These are phyloP conservation scores for Deroplatys truncata DNA, from an alignment of 2,888 invertebrate species.

Conservation along the genomic window DNA sequence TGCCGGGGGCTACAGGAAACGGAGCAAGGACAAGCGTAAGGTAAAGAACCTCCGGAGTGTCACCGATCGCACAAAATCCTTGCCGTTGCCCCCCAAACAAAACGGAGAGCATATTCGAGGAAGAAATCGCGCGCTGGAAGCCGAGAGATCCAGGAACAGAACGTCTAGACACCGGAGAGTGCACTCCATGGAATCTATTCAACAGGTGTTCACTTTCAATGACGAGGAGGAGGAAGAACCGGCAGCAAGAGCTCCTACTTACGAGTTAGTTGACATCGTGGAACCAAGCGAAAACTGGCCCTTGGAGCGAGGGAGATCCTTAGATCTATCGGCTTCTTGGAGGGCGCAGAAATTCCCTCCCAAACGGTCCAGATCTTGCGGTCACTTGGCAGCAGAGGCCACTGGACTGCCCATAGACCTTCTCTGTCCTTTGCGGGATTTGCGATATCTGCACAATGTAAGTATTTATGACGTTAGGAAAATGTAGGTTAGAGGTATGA, in stretches of 20 bases:
- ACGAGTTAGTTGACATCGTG: background rate
- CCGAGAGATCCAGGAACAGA: background rate
- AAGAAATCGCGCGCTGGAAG: background rate
- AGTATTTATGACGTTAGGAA: no score
- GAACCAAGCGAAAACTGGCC: background rate
- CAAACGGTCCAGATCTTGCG: background rate
- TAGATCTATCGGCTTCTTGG: background rate
- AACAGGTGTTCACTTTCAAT: background rate
- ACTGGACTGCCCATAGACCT: background rate
- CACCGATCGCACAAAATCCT: background rate
- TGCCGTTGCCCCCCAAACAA: background rate
- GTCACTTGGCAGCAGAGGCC: background rate
- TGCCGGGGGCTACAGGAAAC: background rate
- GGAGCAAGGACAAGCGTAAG: background rate
- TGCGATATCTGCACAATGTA: background rate
- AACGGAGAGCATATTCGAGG: no score
- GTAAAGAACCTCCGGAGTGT: background rate
- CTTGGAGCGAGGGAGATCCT: background rate
- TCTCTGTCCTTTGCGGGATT: background rate
- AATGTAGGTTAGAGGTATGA: no score
- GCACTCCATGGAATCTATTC: constrained; percentile 2
- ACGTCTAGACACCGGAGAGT: background rate
- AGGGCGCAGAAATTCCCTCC: background rate
- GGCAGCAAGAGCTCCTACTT: background rate
- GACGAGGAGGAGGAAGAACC: background rate